Base-by-base conservation (phyloP, 2,888 invertebrate species). In the Dryobota labecula region DNA sequence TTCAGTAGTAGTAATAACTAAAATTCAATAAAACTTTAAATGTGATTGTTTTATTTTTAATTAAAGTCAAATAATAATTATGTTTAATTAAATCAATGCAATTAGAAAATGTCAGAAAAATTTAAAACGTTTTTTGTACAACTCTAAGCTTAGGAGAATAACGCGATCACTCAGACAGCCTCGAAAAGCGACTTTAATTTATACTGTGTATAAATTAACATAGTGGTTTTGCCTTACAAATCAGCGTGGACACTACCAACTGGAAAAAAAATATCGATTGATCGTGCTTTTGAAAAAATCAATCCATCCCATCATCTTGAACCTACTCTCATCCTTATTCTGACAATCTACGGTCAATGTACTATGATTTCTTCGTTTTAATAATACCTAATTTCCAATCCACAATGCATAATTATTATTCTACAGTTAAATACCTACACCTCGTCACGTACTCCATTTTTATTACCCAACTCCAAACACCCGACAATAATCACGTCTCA, bases 391-490 rank as follows among this genome's bases (percentile, higher is more conserved):
- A n/a, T n/a, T 43, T 6, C 2, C 15, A 49, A 6, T 18, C 15
- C 6, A 38, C 45, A 18, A 3, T 30, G 8, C 45, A 18, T n/a
- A n/a, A 3, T 3, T 30, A 57, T 15, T 24, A 51, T 30, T 62
- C 30, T 13, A 62, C 38, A 24, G 13, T 43, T 53, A 9, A 51
- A 61, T n/a, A 49, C 24, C 20, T 7, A 49, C 54, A 45, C 43
- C 13, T 5, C 41, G 24, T 64, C 76, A 70, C 73, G 61, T 69
- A 65, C 53, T n/a, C 11, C 33, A 45, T 56, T 73, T 69, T 69
- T 71, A 73, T 82, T 82, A 60, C 80, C 36, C 64, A 63, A 67
- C 57, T 57, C 27, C 47, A 51, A 56, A 64, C 33, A n/a, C 9
- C 38, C 47, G 7, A 45, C 36, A 64, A 67, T 58, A 72, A 76